These are phyloP conservation scores for Drosophila tsacasi DNA, from an alignment of 1,140 invertebrate species.

Conservation along the genomic window DNA sequence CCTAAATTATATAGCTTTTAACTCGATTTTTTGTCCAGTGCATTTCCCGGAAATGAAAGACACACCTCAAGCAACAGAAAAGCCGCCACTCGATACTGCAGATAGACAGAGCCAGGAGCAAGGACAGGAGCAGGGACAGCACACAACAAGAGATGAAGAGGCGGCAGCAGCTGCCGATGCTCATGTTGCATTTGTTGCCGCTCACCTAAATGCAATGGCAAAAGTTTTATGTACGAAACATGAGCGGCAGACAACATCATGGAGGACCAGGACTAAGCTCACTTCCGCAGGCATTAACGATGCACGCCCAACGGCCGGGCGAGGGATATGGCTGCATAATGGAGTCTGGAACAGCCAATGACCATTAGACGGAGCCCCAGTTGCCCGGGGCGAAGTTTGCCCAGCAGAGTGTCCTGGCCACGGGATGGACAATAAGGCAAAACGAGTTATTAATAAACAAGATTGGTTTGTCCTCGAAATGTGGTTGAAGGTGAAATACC, in stretches of 20 bases:
- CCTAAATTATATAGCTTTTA: neutral
- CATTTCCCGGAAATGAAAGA: conserved; percentile 26
- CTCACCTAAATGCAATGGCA: conserved; percentile 64
- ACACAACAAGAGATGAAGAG: conserved; percentile 9
- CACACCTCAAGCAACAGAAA: conserved; percentile 70
- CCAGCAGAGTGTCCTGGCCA: conserved; percentile 38
- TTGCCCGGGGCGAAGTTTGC: conserved; percentile 60
- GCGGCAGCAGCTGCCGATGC: conserved; percentile 22
- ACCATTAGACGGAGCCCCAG: conserved; percentile 70
- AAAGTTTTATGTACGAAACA: conserved; percentile 70
- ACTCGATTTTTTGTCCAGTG: neutral
- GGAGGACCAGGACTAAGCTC: conserved; percentile 52
- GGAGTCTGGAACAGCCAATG: conserved; percentile 72
- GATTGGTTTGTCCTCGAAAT: conserved; percentile 24
- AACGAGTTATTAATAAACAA: conserved; percentile 80
- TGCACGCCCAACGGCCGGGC: conserved; percentile 16
- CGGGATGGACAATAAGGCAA: conserved; percentile 62
- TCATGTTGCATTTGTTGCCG: conserved; percentile 40
- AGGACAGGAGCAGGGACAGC: conserved; percentile 17
- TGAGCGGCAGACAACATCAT: conserved; percentile 25
- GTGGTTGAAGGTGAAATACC: conserved; percentile 15
- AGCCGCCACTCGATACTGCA: conserved; percentile 55
- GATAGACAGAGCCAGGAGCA: conserved; percentile 22
- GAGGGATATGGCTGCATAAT: conserved; percentile 62
- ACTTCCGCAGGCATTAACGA: conserved; percentile 65